These are phyloP conservation scores for Tenthredo amoena DNA, from an alignment of 2,888 invertebrate genomes.

Conservation along the genomic window DNA sequence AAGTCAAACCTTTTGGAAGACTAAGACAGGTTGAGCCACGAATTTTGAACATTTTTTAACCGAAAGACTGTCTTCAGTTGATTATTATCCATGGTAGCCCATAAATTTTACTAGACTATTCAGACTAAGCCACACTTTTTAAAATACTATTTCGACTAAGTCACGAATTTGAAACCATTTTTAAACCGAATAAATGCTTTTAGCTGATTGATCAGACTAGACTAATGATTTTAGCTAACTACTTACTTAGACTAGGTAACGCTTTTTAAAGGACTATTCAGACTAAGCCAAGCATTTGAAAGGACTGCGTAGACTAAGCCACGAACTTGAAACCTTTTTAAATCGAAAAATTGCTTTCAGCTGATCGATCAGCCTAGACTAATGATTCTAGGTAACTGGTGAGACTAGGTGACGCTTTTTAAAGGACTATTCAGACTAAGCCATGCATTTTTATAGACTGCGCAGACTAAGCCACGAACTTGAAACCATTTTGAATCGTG, in stretches of 20 bases:
- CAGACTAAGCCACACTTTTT: not conserved
- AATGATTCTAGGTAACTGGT: not conserved
- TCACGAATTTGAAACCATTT: not conserved
- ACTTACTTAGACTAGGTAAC: not conserved
- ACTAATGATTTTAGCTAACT: not conserved
- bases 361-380: not conserved
- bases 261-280: not conserved
- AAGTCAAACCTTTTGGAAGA: not conserved
- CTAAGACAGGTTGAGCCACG: not conserved
- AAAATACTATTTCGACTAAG: not conserved
- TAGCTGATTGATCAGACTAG: no score
- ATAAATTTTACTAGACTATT: not conserved
- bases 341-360: not conserved
- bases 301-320: not conserved
- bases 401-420: not conserved
- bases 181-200: not conserved
- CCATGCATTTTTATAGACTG: no score
- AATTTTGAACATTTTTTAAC: not conserved
- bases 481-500: not conserved
- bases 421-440: not conserved
- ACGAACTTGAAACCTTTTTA: not conserved
- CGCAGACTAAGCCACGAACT: not conserved
- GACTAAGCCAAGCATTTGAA: not conserved
- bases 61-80: not conserved
- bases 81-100: not conserved